Percentiles rank a stretch among this genome's conserved stretches.
These are phyloP conservation scores for Phenacoccus solenopsis DNA, from an alignment of 1,140 invertebrate genomes.

Conservation along the genomic window DNA sequence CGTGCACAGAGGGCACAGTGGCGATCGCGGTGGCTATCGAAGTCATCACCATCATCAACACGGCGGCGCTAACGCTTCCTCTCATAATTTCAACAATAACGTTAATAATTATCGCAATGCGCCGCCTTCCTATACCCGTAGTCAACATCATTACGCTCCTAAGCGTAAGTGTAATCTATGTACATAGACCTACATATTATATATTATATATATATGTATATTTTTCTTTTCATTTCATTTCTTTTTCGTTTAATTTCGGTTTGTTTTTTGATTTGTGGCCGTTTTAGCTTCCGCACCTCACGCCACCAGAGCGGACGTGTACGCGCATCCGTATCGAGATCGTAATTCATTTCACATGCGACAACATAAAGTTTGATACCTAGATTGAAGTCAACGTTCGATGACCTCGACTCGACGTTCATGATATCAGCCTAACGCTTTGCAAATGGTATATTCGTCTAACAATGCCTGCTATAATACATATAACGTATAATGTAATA, in stretches of 20 bases:
- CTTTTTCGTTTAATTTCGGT: background rate
- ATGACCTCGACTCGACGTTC: no score
- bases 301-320: conserved; percentile 26
- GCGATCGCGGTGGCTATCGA: conserved; percentile 9
- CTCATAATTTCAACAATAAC: background rate
- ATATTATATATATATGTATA: conserved; percentile 19
- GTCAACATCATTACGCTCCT: conserved; percentile 11
- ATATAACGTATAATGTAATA: no score
- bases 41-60: conserved; percentile 14
- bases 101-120: background rate
- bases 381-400: no score
- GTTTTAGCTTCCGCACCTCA: conserved; percentile 15
- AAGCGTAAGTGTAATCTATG: conserved; percentile 28
- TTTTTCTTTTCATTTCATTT: background rate
- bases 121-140: background rate
- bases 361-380: conserved; percentile 27
- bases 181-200: conserved; percentile 31
- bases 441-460: no score
- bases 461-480: no score
- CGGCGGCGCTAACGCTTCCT: background rate
- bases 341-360: conserved; percentile 16
- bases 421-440: no score
- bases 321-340: conserved; percentile 24
- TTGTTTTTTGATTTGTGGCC: background rate
- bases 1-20: background rate